phyloP scores from a whole-genome alignment of 2,888 invertebrate genomes.

The Ophion ventricosus region DNA sequence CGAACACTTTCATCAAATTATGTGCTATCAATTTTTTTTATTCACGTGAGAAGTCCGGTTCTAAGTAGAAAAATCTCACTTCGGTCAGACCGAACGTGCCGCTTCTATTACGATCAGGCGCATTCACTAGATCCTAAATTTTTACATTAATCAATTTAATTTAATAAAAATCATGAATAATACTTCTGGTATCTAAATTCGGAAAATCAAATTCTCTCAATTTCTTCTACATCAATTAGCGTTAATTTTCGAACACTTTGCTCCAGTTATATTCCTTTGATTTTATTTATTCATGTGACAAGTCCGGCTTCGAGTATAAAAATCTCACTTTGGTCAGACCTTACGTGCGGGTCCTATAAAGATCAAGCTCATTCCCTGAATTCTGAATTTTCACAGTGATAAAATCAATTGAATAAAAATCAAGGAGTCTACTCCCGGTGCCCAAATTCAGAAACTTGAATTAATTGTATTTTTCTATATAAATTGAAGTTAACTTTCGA shows the following conservation, averaged over 20 bases:
- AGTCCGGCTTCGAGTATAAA: not conserved
- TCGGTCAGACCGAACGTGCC: not conserved
- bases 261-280: too few species aligned
- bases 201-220: too few species aligned
- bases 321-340: not conserved
- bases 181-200: too few species aligned
- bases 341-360: not conserved
- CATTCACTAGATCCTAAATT: not conserved
- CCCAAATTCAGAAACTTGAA: too few species aligned
- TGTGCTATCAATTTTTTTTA: not conserved
- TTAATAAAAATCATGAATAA: too few species aligned
- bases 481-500: too few species aligned
- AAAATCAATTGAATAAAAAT: not conserved
- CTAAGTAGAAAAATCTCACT: not conserved
- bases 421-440: too few species aligned
- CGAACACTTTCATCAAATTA: not conserved
- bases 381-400: not conserved
- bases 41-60: not conserved
- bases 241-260: not conserved
- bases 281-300: not conserved
- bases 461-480: too few species aligned
- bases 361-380: not conserved
- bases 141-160: too few species aligned
- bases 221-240: too few species aligned
- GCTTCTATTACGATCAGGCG: not conserved